Evolutionary conservation across 2,797 vertebrate species (phyloP), one percentile per base, ranked within the genome.

Genomic region (Lophotriccus pileatus): DNA sequence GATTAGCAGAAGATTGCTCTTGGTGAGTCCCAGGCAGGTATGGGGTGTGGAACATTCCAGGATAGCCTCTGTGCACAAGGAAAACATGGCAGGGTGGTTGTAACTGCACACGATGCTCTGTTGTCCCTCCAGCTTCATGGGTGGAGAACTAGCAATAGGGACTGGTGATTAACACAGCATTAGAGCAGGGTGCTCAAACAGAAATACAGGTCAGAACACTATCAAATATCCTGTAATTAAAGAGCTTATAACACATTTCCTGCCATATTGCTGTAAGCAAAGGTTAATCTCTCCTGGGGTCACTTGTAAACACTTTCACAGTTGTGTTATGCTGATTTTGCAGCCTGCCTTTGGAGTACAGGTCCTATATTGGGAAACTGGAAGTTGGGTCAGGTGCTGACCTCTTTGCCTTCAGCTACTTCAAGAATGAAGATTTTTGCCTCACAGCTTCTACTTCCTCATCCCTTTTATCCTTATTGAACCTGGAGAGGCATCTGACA

Each of bases 261-360:
- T 88, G 76, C 24, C 23, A 15, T 46, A 37, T 6, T 74, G 41
- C 46, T 82, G 44, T 72, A 96, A 92, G 73, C 63, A 94, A 73
- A 94, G 22, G 28, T 84, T 91, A 67, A 93, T 84, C 66, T 79
- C 87, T 69, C 34, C 39, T 22, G n/a, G 32, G 70, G 77, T 84
- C 16, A 49, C 80, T 60, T 70, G 17, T 66, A 86, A 94, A 59
- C 59, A 67, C 34, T 82, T 94, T 86, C 25, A 30, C 39, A 84
- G 34, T 50, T 32, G 3, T 9, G 8, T 27, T n/a, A 14, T 14
- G 46, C 80, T 90, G 87, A 90, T 86, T 78, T 90, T 86, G 37
- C 76, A 87, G 24, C 60, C 70, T 84, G n/a, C 16, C 88, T 88
- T 69, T 27, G 41, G n/a, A 67, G 6, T 30, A 24, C 13, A 47